phyloP scores from a whole-genome alignment of 2,888 invertebrate genomes.

The Ormia ochracea region DNA sequence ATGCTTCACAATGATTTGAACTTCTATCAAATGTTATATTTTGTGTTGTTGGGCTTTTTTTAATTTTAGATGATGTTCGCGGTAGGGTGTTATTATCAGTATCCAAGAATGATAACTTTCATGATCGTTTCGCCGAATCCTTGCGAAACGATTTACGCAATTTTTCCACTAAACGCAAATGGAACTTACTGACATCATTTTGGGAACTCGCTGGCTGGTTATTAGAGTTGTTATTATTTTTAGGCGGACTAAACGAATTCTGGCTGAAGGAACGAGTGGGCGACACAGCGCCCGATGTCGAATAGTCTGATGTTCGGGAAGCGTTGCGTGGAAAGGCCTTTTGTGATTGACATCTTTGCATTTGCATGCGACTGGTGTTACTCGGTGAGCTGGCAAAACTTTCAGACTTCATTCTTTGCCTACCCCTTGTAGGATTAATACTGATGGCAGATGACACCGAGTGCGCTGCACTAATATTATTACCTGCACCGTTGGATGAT shows the following conservation, averaged over 20 bases:
- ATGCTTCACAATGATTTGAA: conserved; percentile 17
- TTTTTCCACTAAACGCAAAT: conserved; percentile 84
- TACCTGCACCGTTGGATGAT: conserved; percentile 78
- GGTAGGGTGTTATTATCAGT: conserved; percentile 54
- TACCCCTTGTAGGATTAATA: conserved; percentile 75
- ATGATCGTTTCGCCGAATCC: conserved; percentile 74
- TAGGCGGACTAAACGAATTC: conserved; percentile 75
- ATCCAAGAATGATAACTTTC: conserved; percentile 66
- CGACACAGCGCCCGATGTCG: conserved; percentile 79
- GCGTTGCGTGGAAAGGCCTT: conserved; percentile 81
- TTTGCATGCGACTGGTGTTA: conserved; percentile 76
- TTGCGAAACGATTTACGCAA: conserved; percentile 82
- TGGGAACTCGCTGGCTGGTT: conserved; percentile 77
- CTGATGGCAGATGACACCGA: conserved; percentile 80
- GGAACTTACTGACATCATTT: conserved; percentile 84
- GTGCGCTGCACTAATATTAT: conserved; percentile 78
- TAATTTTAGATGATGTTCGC: conserved; percentile 62
- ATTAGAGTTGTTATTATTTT: conserved; percentile 66
- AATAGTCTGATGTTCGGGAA: conserved; percentile 80
- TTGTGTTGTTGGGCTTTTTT: conserved; percentile 60
- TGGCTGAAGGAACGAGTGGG: conserved; percentile 80
- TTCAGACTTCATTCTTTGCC: conserved; percentile 79
- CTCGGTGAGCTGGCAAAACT: conserved; percentile 79
- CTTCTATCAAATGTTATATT: conserved; percentile 58
- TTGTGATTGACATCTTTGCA: conserved; percentile 77